Evolutionary conservation across 2,797 vertebrate species (phyloP), one percentile per base, ranked within the genome.

Genomic region (Acipenser transmontanus): DNA sequence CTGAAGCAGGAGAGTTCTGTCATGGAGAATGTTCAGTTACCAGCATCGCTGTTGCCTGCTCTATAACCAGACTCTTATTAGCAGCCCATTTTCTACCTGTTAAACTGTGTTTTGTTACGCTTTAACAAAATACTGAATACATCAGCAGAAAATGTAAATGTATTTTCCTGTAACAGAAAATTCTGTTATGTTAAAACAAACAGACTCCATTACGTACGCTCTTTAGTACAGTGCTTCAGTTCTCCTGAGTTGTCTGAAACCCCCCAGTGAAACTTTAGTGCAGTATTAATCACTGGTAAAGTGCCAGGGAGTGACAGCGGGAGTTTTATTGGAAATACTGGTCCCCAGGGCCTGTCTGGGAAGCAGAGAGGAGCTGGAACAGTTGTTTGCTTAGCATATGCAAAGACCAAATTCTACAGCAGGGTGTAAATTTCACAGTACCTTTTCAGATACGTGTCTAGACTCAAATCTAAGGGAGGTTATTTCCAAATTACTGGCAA

Each of bases 281-380:
- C 73, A 54, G 59, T 74, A 72, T 85, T 85, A 86, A 80, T 84
- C 79, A 81, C 59, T 50, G 65, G 67, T 59, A 77, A 5, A 61
- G 76, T 69, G 71, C 69, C 80, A 76, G 75, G 71, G 76, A 74
- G 64, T 61, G 63, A 63, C 82, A 77, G 75, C 59, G 69, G 72
- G 68, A 79, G 81, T 83, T 80, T 82, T 77, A 76, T 1, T 57
- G 69, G 62, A 65, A 67, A 20, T 61, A 59, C 20, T 65, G 74
- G 71, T 80, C 73, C 74, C 80, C 56, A 65, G 74, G 78, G 74
- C 54, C 78, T 0, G 1, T 79, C 77, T 86, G 80, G 76, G 78
- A 85, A 85, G 84, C 7, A 76, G 60, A 79, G 73, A 83, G 47
- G 20, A 12, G 34, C 60, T 8, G 20, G 60, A 10, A 17, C 13